These are phyloP conservation scores for Drosophila kanapiae DNA, from an alignment of 1,140 invertebrate species.

Conservation along the genomic window DNA sequence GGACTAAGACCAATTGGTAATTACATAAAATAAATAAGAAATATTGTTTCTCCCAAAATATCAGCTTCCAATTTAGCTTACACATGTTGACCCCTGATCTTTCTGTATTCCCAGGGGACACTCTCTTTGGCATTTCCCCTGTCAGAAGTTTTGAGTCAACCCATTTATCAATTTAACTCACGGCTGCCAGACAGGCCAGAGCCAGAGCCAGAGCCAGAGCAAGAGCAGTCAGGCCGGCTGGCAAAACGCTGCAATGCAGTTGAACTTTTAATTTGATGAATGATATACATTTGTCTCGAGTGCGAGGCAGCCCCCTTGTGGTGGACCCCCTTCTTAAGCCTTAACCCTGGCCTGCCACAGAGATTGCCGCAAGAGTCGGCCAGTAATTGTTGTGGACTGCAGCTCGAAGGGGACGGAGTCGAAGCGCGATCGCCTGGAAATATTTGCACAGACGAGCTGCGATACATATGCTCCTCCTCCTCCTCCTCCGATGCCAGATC, in stretches of 20 bases:
- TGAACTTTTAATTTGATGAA: conserved; percentile 84
- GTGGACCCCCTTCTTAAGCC: neutral
- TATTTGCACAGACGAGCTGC: conserved; percentile 62
- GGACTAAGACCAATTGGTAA: too few relatives aligned
- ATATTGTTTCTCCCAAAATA: neutral
- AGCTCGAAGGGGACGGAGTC: conserved; percentile 41
- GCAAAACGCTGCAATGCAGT: conserved; percentile 68
- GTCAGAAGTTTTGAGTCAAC: conserved; percentile 27
- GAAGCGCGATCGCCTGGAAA: conserved; percentile 53
- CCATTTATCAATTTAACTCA: conserved; percentile 61
- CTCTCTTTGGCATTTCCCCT: neutral
- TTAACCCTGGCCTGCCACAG: conserved; percentile 29
- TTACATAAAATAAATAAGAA: too few relatives aligned
- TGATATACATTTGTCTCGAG: conserved; percentile 83
- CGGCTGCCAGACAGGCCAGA: conserved; percentile 49
- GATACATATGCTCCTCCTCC: conserved; percentile 10
- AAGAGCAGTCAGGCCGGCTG: conserved; percentile 44
- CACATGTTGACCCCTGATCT: conserved; percentile 12
- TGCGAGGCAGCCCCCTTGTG: conserved; percentile 44
- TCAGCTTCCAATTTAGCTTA: neutral
- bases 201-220: conserved; percentile 15
- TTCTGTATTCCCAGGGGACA: neutral
- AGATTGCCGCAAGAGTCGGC: conserved; percentile 58
- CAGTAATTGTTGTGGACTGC: conserved; percentile 74
- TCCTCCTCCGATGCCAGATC: conserved; percentile 34